Evolutionary conservation across 2,113 vertebrate species (phyloP).

Genomic region (Heliornis fulica): DNA sequence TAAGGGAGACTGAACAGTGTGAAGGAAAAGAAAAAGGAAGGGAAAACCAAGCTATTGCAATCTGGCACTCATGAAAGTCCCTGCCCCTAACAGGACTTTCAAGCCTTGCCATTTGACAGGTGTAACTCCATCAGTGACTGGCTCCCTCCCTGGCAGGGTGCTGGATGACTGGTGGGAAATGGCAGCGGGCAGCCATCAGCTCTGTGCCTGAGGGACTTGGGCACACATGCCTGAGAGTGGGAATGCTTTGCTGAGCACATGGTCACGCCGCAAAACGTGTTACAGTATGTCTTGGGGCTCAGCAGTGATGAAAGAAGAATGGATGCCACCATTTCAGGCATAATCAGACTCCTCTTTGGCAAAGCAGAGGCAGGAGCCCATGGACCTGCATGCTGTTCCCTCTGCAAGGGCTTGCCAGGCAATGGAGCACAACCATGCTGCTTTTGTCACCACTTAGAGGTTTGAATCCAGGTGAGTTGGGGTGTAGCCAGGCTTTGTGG

Average conservation of each 20-base stretch:
- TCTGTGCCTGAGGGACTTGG: background rate
- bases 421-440: background rate
- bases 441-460: background rate
- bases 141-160: background rate
- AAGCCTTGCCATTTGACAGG: background rate
- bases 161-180: background rate
- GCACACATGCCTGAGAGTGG: background rate
- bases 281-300: background rate
- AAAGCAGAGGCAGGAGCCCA: background rate
- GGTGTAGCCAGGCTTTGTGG: background rate
- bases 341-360: background rate
- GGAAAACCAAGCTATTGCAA: background rate
- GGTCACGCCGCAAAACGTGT: rapidly evolving
- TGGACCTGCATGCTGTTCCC: background rate
- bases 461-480: background rate
- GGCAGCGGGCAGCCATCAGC: background rate
- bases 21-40: background rate
- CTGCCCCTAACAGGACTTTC: background rate
- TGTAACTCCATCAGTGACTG: background rate
- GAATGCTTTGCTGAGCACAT: background rate
- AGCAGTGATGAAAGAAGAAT: background rate
- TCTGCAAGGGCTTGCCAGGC: background rate
- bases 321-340: background rate
- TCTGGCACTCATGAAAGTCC: background rate
- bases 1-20: background rate